Evolutionary conservation across 2,797 vertebrate genomes (phyloP).

Genomic region (Orientallactaga sibirica): DNA sequence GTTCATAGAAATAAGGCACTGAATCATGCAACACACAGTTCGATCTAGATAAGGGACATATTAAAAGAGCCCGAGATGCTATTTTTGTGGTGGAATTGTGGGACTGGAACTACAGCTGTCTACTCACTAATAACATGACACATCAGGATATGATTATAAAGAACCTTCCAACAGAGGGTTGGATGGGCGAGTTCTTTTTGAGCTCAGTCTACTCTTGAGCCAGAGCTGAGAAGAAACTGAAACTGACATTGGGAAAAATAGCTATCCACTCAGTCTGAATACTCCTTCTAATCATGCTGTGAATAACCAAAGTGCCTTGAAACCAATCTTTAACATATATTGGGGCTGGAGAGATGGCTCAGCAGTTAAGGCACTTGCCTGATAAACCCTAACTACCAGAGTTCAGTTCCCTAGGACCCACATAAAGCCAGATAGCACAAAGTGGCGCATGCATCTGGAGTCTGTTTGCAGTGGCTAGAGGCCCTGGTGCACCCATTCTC

Average conservation of each 20-base stretch:
- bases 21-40: conserved; percentile 71
- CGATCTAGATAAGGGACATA: conserved; percentile 63
- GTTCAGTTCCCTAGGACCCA: too few species aligned
- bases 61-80: conserved; percentile 69
- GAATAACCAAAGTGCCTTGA: not conserved
- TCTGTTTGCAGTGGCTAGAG: too few species aligned
- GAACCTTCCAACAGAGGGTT: not conserved
- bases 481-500: too few species aligned
- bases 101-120: not conserved
- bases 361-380: too few species aligned
- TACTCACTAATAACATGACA: not conserved
- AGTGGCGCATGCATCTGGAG: too few species aligned
- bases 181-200: too few species aligned
- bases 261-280: not conserved
- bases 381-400: too few species aligned
- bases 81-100: conserved; percentile 62
- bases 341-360: too few species aligned
- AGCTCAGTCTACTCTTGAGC: not conserved
- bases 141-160: conserved; percentile 53
- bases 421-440: too few species aligned
- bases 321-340: not conserved
- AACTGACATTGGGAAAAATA: not conserved
- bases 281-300: not conserved
- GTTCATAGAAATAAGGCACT: conserved; percentile 71
- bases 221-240: not conserved